These are phyloP conservation scores for Eristalinus sepulchralis DNA, from an alignment of 2,888 invertebrate species.

Conservation along the genomic window DNA sequence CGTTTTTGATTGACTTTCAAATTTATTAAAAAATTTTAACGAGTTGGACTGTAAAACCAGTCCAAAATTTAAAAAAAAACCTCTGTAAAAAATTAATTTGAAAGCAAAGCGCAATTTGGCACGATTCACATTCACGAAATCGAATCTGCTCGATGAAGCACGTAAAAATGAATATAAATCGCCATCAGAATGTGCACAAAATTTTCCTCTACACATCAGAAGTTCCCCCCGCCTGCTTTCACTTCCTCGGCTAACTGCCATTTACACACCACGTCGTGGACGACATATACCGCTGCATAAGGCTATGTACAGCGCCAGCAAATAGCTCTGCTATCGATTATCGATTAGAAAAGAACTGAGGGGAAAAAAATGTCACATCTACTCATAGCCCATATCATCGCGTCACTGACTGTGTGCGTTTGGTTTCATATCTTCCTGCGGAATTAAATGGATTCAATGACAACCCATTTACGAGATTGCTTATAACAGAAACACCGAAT, in stretches of 20 bases:
- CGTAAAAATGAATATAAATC: background rate
- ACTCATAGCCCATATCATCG: background rate
- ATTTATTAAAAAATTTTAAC: too few species aligned
- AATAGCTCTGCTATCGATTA: conserved; percentile 33
- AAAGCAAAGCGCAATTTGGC: background rate
- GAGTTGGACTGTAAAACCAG: too few species aligned
- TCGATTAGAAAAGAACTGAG: conserved; percentile 25
- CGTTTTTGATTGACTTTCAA: too few species aligned
- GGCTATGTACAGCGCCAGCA: background rate
- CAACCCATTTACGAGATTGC: conserved; percentile 29
- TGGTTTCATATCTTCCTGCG: conserved; percentile 21
- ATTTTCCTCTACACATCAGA: background rate
- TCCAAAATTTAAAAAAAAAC: too few species aligned
- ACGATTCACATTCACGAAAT: background rate
- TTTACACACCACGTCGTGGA: background rate
- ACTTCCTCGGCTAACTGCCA: background rate
- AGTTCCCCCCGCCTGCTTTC: background rate
- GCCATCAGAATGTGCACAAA: background rate
- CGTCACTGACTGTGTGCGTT: conserved; percentile 3
- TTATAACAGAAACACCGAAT: background rate
- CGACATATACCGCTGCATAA: background rate
- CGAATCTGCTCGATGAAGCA: background rate
- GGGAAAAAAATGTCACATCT: background rate
- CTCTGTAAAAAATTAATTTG: background rate
- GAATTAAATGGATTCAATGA: conserved; percentile 28